phyloP scores from a whole-genome alignment of 2,113 vertebrate genomes.

The Cricetomys ansorgei region DNA sequence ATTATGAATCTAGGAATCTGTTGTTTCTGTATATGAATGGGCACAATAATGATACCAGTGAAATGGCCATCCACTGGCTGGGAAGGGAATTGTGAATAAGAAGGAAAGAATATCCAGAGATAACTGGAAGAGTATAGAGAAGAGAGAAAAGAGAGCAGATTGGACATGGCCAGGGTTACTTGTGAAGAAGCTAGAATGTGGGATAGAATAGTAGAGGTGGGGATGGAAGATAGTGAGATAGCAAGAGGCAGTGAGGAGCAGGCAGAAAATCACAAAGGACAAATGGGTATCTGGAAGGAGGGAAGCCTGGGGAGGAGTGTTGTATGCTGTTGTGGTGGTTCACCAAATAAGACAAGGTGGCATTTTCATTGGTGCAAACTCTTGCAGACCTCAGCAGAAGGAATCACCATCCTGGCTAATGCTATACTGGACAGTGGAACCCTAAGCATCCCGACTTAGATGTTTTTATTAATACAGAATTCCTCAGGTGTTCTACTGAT shows the following conservation, averaged over 20 bases:
- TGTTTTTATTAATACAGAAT: too few relatives aligned
- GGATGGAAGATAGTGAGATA: background rate
- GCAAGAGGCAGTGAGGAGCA: background rate
- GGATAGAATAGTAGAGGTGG: background rate
- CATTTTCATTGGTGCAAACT: too few relatives aligned
- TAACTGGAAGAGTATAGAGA: background rate
- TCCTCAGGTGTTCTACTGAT: too few relatives aligned
- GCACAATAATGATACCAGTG: background rate
- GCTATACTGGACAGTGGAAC: too few relatives aligned
- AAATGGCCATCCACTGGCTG: background rate
- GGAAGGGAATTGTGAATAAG: background rate
- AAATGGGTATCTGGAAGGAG: background rate
- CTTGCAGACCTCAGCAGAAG: too few relatives aligned
- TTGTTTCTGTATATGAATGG: background rate
- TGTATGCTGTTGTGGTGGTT: too few relatives aligned
- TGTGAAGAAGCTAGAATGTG: background rate
- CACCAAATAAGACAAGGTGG: too few relatives aligned
- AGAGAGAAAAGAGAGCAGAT: background rate
- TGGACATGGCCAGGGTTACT: background rate
- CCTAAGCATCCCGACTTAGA: too few relatives aligned
- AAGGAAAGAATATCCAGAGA: background rate
- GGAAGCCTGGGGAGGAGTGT: background rate
- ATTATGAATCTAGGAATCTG: constrained; percentile 71
- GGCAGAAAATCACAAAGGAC: background rate
- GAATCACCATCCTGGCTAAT: too few relatives aligned